Evolutionary conservation across 2,888 invertebrate genomes (phyloP).

Genomic region (Scelioninae gen. 1): DNA sequence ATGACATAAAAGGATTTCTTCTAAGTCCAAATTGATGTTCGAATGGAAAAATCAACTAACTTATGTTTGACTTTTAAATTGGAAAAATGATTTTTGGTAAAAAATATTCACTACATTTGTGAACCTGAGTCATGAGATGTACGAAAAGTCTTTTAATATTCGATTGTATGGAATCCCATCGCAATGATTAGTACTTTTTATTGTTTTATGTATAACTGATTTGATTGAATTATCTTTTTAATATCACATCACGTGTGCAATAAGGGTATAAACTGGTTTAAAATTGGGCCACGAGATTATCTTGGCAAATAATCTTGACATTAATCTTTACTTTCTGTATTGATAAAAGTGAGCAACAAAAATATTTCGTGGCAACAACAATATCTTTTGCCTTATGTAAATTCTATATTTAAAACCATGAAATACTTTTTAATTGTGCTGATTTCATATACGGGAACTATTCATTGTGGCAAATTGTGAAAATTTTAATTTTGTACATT

Average conservation of each 20-base stretch:
- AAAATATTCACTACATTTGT: too few species aligned
- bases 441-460: too few species aligned
- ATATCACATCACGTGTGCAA: slow-evolving; percentile 31
- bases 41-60: slow-evolving; percentile 46
- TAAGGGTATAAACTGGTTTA: slow-evolving; percentile 26
- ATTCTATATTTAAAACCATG: not conserved
- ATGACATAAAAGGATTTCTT: slow-evolving; percentile 53
- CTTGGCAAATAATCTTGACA: slow-evolving; percentile 43
- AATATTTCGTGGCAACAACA: not conserved
- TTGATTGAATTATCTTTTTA: slow-evolving; percentile 17
- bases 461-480: too few species aligned
- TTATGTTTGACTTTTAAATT: slow-evolving; percentile 19
- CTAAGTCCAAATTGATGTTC: slow-evolving; percentile 45
- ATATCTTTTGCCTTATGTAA: not conserved
- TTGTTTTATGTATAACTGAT: slow-evolving; percentile 5
- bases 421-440: too few species aligned
- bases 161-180: not conserved
- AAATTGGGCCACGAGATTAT: slow-evolving; percentile 54
- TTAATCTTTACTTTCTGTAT: slow-evolving; percentile 20
- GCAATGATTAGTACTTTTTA: not conserved
- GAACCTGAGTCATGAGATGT: too few species aligned
- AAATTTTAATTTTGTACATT: too few species aligned
- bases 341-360: slow-evolving; percentile 41
- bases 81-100: not conserved
- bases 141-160: not conserved